Evolutionary conservation across 2,113 vertebrate genomes (phyloP).

Genomic region (Atrichornis clamosus): DNA sequence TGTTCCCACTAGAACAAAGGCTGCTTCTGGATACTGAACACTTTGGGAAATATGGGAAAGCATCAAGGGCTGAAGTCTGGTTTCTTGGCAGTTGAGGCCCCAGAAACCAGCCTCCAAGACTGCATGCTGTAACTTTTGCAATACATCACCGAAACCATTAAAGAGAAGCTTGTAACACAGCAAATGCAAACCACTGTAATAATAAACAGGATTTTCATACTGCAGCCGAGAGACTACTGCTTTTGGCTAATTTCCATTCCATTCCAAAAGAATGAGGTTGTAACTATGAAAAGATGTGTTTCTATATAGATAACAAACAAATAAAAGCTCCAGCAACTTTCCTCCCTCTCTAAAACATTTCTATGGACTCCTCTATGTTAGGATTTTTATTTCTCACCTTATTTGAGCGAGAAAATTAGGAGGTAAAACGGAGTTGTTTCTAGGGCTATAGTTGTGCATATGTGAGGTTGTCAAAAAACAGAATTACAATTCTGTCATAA

Average conservation of each 20-base stretch:
- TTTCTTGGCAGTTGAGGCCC: constrained; percentile 14
- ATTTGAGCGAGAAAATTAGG: neutral
- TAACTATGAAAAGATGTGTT: neutral
- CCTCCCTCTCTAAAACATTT: neutral
- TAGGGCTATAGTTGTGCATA: neutral
- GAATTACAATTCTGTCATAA: neutral
- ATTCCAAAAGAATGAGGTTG: constrained; percentile 14
- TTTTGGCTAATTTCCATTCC: constrained; percentile 33
- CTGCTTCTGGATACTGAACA: neutral
- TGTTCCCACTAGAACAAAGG: constrained; percentile 47
- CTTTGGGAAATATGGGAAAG: neutral
- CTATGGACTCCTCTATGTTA: neutral
- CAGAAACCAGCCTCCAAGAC: neutral
- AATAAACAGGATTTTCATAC: constrained; percentile 41
- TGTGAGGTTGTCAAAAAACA: neutral
- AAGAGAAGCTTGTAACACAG: constrained; percentile 23
- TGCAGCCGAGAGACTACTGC: constrained; percentile 13
- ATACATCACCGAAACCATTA: constrained; percentile 12
- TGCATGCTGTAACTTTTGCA: neutral
- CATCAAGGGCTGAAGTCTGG: neutral
- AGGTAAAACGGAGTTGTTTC: neutral
- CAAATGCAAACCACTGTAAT: neutral
- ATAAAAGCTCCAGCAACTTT: neutral
- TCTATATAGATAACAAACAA: neutral
- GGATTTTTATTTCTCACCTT: neutral